phyloP scores from a whole-genome alignment of 2,113 vertebrate species.

The Lagopus muta region DNA sequence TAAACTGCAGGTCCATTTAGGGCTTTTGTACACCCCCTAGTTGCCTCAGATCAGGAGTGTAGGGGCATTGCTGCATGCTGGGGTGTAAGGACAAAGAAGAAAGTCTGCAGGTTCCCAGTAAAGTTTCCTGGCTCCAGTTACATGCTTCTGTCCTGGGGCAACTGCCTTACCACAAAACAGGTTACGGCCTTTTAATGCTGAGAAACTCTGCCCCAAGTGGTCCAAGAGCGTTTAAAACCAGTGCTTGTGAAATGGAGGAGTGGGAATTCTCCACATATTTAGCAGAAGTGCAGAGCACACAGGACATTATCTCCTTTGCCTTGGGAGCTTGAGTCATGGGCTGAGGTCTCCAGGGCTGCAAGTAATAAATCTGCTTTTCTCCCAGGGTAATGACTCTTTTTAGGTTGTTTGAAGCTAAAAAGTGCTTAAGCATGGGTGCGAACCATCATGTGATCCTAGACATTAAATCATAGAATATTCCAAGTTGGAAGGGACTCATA shows the following conservation, averaged over 20 bases:
- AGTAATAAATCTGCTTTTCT: not conserved
- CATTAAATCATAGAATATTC: too few relatives aligned
- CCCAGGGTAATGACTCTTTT: not conserved
- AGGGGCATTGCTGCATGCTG: not conserved
- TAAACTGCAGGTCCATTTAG: not conserved
- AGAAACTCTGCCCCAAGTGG: not conserved
- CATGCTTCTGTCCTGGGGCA: not conserved
- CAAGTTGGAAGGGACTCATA: too few relatives aligned
- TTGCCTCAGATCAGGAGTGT: not conserved
- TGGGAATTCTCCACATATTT: not conserved
- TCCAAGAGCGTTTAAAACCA: not conserved
- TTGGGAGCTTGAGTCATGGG: accelerated
- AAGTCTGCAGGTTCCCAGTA: not conserved
- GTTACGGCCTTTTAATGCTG: not conserved
- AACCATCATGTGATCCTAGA: not conserved
- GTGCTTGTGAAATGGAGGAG: not conserved
- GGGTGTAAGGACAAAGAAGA: not conserved
- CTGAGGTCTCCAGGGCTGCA: not conserved
- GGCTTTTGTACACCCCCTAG: not conserved
- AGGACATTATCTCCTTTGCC: not conserved
- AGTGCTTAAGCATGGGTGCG: not conserved
- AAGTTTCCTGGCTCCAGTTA: not conserved
- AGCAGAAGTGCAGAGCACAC: not conserved
- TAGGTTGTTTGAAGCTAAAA: not conserved
- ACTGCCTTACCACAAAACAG: not conserved